These are phyloP conservation scores for Gavialis gangeticus DNA, from an alignment of 2,113 vertebrate species.

Conservation along the genomic window DNA sequence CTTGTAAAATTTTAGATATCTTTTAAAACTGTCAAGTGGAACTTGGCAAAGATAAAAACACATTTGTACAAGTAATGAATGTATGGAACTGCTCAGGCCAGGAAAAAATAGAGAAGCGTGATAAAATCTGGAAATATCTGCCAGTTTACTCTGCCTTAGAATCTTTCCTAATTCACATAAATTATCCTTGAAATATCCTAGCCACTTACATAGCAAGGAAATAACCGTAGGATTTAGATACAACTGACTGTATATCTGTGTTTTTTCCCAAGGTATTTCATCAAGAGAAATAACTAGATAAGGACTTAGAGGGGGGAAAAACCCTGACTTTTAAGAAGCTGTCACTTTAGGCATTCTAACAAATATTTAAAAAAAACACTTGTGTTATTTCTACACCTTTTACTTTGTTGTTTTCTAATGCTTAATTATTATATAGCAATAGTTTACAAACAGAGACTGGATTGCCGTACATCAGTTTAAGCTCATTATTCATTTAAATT, in stretches of 20 bases:
- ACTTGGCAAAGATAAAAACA: slow-evolving; percentile 9
- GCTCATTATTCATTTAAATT: neutral
- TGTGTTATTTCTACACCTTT: neutral
- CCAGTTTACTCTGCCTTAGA: neutral
- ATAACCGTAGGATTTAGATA: slow-evolving; percentile 20
- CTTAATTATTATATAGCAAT: neutral
- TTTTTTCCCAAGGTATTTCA: neutral
- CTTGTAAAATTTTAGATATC: slow-evolving; percentile 1
- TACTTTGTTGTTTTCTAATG: accelerated
- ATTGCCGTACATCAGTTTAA: neutral
- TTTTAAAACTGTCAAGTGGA: slow-evolving; percentile 40
- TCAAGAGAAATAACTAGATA: neutral
- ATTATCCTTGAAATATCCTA: slow-evolving; percentile 43
- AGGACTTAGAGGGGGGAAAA: neutral
- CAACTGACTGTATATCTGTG: neutral
- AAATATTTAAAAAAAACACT: neutral
- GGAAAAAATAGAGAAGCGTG: neutral
- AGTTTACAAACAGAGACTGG: neutral
- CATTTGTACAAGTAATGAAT: neutral
- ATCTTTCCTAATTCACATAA: slow-evolving; percentile 20
- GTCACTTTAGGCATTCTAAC: neutral
- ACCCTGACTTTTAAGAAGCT: neutral
- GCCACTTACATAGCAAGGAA: slow-evolving; percentile 41
- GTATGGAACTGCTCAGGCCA: neutral
- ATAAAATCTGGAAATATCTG: slow-evolving; percentile 30